Percentiles rank a stretch among this genome's conserved stretches.
Evolutionary conservation across 2,888 invertebrate species (phyloP).

Genomic region (Horisme vitalbata): DNA sequence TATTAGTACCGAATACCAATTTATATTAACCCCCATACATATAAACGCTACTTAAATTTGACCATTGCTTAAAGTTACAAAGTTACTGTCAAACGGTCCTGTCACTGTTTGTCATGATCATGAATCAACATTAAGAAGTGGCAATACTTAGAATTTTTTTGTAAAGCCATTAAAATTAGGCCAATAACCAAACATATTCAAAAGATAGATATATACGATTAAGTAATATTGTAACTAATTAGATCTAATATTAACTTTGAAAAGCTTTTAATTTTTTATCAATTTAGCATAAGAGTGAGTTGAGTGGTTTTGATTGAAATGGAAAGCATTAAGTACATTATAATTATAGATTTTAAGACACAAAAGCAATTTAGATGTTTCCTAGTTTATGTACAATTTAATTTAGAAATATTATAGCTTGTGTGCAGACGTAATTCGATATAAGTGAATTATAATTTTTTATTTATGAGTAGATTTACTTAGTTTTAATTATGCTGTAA

Average conservation of each 20-base stretch:
- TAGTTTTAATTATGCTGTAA: slow-evolving; percentile 51
- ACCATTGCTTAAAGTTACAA: no score
- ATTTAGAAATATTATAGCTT: slow-evolving; percentile 31
- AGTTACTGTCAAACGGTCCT: no score
- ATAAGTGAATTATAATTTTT: slow-evolving; percentile 15
- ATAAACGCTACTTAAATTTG: no score
- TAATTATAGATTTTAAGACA: slow-evolving; percentile 41
- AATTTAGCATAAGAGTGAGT: slow-evolving; percentile 28
- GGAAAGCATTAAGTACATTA: slow-evolving; percentile 37
- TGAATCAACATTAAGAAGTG: no score
- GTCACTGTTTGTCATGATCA: no score
- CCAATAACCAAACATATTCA: no score
- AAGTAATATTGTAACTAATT: no score
- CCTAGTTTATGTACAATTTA: slow-evolving; percentile 64
- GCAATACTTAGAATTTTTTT: no score
- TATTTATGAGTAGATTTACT: slow-evolving; percentile 43
- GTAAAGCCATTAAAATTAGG: no score
- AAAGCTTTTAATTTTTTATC: slow-evolving; percentile 34
- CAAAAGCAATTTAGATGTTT: slow-evolving; percentile 61
- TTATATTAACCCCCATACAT: no score
- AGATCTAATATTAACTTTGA: slow-evolving; percentile 20
- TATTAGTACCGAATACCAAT: no score
- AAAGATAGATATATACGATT: no score
- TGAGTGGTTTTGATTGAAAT: slow-evolving; percentile 38
- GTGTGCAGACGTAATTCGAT: slow-evolving; percentile 17